These are phyloP conservation scores for Coregonus clupeaformis DNA, from an alignment of 2,113 vertebrate genomes.

Conservation along the genomic window DNA sequence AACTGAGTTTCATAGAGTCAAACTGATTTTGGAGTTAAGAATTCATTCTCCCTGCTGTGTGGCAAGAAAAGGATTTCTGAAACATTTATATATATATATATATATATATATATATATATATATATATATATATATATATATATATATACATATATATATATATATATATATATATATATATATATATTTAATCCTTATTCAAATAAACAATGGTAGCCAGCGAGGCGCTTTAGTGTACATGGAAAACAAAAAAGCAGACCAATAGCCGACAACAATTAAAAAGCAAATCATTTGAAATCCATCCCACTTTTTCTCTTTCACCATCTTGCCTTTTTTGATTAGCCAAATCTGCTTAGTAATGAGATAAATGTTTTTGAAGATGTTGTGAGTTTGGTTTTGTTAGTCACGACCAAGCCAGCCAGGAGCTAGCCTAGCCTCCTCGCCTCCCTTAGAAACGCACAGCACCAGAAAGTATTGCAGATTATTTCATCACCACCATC, in stretches of 20 bases:
- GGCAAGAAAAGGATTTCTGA: no score
- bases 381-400: constrained; percentile 72
- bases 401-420: constrained; percentile 78
- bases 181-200: constrained; percentile 14
- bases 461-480: constrained; percentile 76
- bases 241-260: constrained; percentile 41
- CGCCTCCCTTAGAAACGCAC: constrained; percentile 69
- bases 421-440: constrained; percentile 65
- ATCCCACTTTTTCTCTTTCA: constrained; percentile 40
- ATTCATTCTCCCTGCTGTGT: not conserved
- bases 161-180: no score
- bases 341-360: constrained; percentile 78
- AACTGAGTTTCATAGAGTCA: not conserved
- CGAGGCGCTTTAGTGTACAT: constrained; percentile 12
- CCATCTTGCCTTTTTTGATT: constrained; percentile 38
- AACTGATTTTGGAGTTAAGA: not conserved
- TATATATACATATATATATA: no score
- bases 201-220: constrained; percentile 42
- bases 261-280: constrained; percentile 61
- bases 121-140: no score
- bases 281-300: constrained; percentile 51
- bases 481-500: constrained; percentile 81
- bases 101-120: no score
- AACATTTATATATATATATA: no score
- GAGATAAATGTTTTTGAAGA: constrained; percentile 76